phyloP scores from a whole-genome alignment of 2,113 vertebrate genomes.

The Hydrolagus affinis region DNA sequence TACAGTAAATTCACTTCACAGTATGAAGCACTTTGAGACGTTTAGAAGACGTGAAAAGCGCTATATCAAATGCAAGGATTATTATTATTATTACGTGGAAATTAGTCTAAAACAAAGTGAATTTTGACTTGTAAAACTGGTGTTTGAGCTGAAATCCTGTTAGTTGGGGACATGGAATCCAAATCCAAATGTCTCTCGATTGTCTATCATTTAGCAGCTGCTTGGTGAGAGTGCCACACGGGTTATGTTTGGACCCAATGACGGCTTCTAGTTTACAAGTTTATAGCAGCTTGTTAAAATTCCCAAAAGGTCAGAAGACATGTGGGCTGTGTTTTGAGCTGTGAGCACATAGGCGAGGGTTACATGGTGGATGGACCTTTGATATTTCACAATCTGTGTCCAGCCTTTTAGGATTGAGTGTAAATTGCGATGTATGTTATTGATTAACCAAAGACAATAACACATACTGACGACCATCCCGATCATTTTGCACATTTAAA shows the following conservation, averaged over 20 bases:
- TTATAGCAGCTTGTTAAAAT: constrained; percentile 24
- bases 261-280: constrained; percentile 15
- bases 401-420: background rate
- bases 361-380: background rate
- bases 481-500: too few relatives aligned
- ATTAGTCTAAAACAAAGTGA: background rate
- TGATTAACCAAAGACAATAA: background rate
- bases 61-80: too few relatives aligned
- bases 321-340: background rate
- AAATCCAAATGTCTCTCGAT: background rate
- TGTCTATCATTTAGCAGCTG: background rate
- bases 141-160: constrained; percentile 5
- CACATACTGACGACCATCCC: too few relatives aligned
- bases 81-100: too few relatives aligned
- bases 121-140: background rate
- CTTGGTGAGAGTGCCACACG: background rate
- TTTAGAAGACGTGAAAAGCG: too few relatives aligned
- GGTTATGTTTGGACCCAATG: constrained; percentile 21
- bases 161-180: constrained; percentile 12
- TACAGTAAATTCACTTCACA: too few relatives aligned
- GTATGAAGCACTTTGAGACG: too few relatives aligned
- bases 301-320: constrained; percentile 5
- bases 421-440: background rate
- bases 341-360: background rate
- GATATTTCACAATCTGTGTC: background rate